Conservation (phyloP, 2,797 vertebrate species). For the Zalophus californianus region DNA sequence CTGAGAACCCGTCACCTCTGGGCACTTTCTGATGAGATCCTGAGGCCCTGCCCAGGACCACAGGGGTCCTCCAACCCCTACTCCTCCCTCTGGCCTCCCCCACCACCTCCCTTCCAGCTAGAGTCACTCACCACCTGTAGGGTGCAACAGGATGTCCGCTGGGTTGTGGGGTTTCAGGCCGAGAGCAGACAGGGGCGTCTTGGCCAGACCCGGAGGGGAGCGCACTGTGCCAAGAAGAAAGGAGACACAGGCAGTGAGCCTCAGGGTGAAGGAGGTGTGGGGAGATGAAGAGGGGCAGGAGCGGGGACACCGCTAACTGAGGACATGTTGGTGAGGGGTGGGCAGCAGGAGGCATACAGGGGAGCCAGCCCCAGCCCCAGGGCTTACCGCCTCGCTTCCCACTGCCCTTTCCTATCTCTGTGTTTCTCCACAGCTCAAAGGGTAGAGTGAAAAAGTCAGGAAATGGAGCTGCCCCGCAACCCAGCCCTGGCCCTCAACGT, state of each 20-base stretch:
- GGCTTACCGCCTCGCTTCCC: background rate
- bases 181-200: conserved; percentile 96
- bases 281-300: no score
- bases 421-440: background rate
- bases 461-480: background rate
- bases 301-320: accelerated
- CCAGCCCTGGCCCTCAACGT: background rate
- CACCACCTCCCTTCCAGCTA: background rate
- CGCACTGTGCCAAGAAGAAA: conserved; percentile 88
- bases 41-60: background rate
- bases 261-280: background rate
- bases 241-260: conserved; percentile 13
- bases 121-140: conserved; percentile 92
- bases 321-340: accelerated
- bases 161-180: conserved; percentile 98
- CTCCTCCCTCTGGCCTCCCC: background rate
- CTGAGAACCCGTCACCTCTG: background rate
- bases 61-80: background rate
- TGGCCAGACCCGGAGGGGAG: conserved; percentile 97
- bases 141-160: conserved; percentile 94
- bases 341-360: background rate
- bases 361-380: background rate
- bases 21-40: background rate
- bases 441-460: background rate
- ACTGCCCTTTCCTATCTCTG: background rate